These are phyloP conservation scores for Marmota monax DNA, from an alignment of 2,113 vertebrate genomes.

Conservation along the genomic window DNA sequence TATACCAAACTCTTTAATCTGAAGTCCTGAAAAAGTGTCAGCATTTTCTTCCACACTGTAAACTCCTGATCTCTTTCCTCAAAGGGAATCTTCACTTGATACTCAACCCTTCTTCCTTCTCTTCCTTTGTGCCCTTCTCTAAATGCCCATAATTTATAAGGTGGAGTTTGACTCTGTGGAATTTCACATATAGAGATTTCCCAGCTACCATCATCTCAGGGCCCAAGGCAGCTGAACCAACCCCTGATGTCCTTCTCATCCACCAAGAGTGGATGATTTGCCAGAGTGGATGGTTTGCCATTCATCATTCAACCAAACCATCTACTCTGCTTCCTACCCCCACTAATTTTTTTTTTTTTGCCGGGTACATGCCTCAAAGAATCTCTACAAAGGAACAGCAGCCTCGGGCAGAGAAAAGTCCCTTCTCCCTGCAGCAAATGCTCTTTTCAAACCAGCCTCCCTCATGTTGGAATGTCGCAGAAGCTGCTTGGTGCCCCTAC, in stretches of 20 bases:
- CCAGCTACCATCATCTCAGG: not conserved
- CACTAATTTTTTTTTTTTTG: not conserved
- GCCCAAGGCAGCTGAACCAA: not conserved
- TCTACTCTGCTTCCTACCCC: not conserved
- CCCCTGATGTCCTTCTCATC: not conserved
- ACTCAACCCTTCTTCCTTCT: not conserved
- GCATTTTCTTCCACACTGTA: not conserved
- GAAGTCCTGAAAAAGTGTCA: not conserved
- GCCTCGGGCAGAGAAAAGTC: constrained; percentile 66
- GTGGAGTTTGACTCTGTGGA: not conserved
- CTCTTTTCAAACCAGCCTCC: constrained; percentile 65
- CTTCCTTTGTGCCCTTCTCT: not conserved
- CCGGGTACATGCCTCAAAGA: constrained; percentile 64
- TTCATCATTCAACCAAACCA: not conserved
- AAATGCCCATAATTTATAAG: not conserved
- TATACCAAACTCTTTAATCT: not conserved
- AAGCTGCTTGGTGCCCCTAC: constrained; percentile 70
- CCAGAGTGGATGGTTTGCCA: too few species aligned
- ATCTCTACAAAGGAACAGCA: constrained; percentile 65
- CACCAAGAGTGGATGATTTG: not conserved
- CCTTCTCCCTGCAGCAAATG: constrained; percentile 72
- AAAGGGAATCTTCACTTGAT: not conserved
- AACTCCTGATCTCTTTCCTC: not conserved
- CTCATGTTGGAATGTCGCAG: constrained; percentile 58
- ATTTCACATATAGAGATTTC: not conserved